These are phyloP conservation scores for Rhineura floridana DNA, from an alignment of 2,113 vertebrate genomes.

Conservation along the genomic window DNA sequence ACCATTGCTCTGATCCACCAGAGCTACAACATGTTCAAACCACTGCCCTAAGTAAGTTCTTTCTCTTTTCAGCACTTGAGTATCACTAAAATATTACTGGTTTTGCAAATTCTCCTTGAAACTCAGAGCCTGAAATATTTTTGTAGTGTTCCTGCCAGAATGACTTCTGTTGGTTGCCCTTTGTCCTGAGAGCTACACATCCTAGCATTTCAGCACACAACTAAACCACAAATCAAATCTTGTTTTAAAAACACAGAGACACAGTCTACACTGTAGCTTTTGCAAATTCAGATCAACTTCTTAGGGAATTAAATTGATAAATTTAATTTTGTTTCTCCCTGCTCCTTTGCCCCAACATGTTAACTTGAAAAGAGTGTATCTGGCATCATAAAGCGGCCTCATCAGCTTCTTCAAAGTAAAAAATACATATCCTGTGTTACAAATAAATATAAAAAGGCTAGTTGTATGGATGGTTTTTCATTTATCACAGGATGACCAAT, in stretches of 20 bases:
- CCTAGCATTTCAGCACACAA: background rate
- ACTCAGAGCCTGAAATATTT: background rate
- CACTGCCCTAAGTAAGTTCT: background rate
- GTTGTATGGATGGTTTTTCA: conserved; percentile 64
- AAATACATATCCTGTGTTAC: background rate
- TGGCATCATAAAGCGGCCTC: background rate
- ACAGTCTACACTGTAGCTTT: background rate
- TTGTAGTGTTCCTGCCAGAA: background rate
- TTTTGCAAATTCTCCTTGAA: background rate
- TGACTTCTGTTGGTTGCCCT: background rate
- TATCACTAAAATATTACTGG: background rate
- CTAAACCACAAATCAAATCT: background rate
- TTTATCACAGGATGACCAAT: conserved; percentile 67
- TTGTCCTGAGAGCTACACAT: too few species aligned
- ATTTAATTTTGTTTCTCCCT: background rate
- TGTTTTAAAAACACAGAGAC: background rate
- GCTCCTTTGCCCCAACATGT: background rate
- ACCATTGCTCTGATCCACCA: too few species aligned
- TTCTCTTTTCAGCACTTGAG: background rate
- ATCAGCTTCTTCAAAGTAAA: conserved; percentile 16
- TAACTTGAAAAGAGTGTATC: background rate
- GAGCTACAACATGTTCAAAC: background rate
- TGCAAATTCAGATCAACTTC: background rate
- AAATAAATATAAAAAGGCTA: conserved; percentile 36
- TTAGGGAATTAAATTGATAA: background rate